Evolutionary conservation across 2,113 vertebrate species (phyloP).

Genomic region (Paracanthobrama guichenoti): DNA sequence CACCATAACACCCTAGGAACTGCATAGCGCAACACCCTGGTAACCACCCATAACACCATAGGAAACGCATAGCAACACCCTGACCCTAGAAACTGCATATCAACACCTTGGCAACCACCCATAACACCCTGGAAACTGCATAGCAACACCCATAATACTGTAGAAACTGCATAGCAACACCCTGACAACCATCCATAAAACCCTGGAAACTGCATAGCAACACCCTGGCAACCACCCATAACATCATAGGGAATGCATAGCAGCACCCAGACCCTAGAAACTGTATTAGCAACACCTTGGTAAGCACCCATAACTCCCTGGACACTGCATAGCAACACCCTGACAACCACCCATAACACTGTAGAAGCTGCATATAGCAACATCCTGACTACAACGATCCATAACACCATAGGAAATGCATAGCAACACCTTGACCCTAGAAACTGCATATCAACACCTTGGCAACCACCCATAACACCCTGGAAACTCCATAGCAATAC

Average conservation of each 20-base stretch:
- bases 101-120: not conserved
- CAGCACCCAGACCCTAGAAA: not conserved
- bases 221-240: not conserved
- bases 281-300: too few relatives aligned
- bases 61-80: too few relatives aligned
- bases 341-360: not conserved
- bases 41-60: not conserved
- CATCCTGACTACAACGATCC: not conserved
- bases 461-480: not conserved
- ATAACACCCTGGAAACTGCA: too few relatives aligned
- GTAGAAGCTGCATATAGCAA: not conserved
- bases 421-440: too few relatives aligned
- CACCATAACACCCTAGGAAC: not conserved
- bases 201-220: too few relatives aligned
- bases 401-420: too few relatives aligned
- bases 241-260: not conserved
- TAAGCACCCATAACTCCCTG: not conserved
- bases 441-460: not conserved
- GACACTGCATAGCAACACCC: not conserved
- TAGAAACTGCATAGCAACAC: not conserved
- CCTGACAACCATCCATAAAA: not conserved
- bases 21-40: not conserved
- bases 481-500: not conserved
- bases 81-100: not conserved
- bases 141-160: too few relatives aligned